Percentiles rank a stretch among this genome's conserved stretches.
These are phyloP conservation scores for Diadumene lineata DNA, from an alignment of 92 coral and sea anemone species.

Conservation along the genomic window DNA sequence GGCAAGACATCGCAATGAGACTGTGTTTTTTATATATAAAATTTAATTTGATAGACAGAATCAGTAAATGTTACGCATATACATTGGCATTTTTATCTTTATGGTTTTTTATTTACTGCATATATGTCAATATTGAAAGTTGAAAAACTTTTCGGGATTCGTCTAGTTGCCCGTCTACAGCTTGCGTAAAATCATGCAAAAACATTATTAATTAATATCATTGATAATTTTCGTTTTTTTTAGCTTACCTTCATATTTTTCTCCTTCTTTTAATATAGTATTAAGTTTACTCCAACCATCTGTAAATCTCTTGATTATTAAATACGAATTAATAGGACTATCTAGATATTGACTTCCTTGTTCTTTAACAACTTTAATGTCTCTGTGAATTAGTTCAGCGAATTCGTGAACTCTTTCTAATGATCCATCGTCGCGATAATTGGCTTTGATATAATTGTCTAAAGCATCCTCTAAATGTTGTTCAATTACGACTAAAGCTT, in stretches of 20 bases:
- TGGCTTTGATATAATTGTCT: conserved; percentile 49
- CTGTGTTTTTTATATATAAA: too few relatives aligned
- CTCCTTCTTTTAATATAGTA: conserved; percentile 10
- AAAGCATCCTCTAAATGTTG: conserved; percentile 54
- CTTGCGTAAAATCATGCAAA: too few relatives aligned
- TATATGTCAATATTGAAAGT: too few relatives aligned
- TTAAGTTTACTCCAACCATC: conserved; percentile 64
- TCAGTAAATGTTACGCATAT: too few relatives aligned
- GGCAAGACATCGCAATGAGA: too few relatives aligned
- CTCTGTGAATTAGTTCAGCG: conserved; percentile 55
- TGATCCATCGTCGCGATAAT: conserved; percentile 43
- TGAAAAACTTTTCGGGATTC: too few relatives aligned
- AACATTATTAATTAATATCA: too few relatives aligned
- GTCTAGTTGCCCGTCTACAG: too few relatives aligned
- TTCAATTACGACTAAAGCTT: conserved; percentile 72
- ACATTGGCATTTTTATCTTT: too few relatives aligned
- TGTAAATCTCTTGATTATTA: conserved; percentile 59
- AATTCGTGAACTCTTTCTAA: conserved; percentile 48
- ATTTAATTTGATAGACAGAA: too few relatives aligned
- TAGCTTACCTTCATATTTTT: conserved; percentile 68
- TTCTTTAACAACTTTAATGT: conserved; percentile 34
- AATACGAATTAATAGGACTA: conserved; percentile 50
- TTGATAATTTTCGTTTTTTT: too few relatives aligned
- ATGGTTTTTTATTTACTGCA: too few relatives aligned
- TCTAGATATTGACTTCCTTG: conserved; percentile 34